Base-by-base conservation (phyloP, 2,888 invertebrate species). In the Tipula unca region DNA sequence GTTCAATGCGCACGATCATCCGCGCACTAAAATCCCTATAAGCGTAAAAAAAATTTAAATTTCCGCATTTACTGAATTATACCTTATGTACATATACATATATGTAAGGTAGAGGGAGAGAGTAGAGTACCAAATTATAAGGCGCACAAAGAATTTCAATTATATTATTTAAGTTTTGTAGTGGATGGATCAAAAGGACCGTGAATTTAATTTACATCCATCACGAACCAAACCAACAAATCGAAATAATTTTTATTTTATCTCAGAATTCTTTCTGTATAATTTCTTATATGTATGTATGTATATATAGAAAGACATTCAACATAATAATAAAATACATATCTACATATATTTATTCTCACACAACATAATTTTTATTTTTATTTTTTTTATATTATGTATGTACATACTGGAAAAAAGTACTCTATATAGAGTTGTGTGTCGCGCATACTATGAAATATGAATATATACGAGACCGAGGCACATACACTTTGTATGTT, bases 191-290 rank as follows among this genome's bases (percentile, higher is more conserved):
- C 69, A 69, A 69, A 69, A 69, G 69, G 69, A 25, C 69, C 69
- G 69, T 69, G 69, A 69, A 69, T 69, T 69, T 69, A 69, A 69
- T 69, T 69, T 69, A 69, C 69, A 69, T 69, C 69, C 69, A 69
- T 69, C 69, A 69, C 69, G 69, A 69, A 69, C 69, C 10, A 69
- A 69, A 69, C 69, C 69, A 69, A 69, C 25, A 69, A 69, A 69
- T 25, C 69, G 69, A 69, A 69, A 69, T 69, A 10, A 25, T 48
- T 48, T n/a, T 48, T 48, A 48, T 69, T 69, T 69, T 69, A 69
- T 69, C 69, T 69, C 69, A 69, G 25, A 69, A 10, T 69, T 69
- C 69, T 69, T 69, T 69, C 69, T 20, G 20, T 25, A 69, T 25
- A 69, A 69, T 69, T 69, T 69, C 25, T 69, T 69, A 48, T 69